phyloP scores from a whole-genome alignment of 2,113 vertebrate genomes.

The Vulpes ferrilata region DNA sequence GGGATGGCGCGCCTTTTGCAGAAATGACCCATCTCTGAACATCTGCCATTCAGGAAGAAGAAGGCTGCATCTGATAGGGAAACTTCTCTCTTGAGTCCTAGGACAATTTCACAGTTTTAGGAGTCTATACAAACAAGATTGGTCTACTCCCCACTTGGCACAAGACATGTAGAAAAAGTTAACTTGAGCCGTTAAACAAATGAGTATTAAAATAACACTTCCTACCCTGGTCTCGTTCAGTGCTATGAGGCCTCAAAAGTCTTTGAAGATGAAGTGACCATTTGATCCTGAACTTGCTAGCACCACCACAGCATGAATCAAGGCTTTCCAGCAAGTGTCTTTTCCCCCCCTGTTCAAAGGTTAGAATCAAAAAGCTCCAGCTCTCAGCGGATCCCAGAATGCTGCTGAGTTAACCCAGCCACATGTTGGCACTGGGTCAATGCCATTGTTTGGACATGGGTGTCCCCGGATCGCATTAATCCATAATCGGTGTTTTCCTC shows the following conservation, averaged over 20 bases:
- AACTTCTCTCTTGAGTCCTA: neutral
- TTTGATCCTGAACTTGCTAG: slow-evolving; percentile 73
- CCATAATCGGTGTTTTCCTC: slow-evolving; percentile 8
- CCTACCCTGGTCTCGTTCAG: neutral
- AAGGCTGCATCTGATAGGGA: neutral
- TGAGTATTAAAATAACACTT: slow-evolving; percentile 54
- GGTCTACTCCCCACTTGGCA: neutral
- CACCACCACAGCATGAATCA: slow-evolving; percentile 35
- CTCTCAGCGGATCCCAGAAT: slow-evolving; percentile 37
- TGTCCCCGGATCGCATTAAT: slow-evolving; percentile 40
- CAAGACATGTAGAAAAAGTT: slow-evolving; percentile 35
- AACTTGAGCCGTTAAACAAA: slow-evolving; percentile 50
- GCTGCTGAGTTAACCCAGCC: slow-evolving; percentile 32
- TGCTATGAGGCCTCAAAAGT: neutral
- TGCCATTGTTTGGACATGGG: slow-evolving; percentile 47
- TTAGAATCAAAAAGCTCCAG: slow-evolving; percentile 68
- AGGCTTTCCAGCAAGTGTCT: slow-evolving; percentile 35
- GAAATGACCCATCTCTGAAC: neutral
- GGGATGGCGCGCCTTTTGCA: neutral
- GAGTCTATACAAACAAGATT: neutral
- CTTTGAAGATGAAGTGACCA: slow-evolving; percentile 80
- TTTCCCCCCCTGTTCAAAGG: slow-evolving; percentile 35
- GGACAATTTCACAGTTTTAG: neutral
- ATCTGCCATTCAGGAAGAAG: rapidly evolving
- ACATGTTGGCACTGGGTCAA: slow-evolving; percentile 19